Evolutionary conservation across 1,140 invertebrate genomes (phyloP), one percentile per base, ranked within the genome.

Genomic region (Achroia grisella): DNA sequence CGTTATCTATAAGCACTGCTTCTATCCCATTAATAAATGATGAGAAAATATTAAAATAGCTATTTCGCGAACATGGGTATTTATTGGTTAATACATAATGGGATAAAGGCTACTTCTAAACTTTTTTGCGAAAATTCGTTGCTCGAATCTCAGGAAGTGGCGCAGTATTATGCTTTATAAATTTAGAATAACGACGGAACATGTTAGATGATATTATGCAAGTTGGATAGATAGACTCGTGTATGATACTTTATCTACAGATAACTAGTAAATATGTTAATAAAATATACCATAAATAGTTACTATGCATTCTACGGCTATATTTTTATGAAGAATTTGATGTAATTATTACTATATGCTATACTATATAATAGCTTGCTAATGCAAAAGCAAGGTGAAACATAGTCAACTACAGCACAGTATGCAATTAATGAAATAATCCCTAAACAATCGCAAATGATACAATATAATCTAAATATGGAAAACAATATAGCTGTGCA

Each of bases 401-500:
- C 6, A 23, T 23, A 3, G 17, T 6, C 17, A 3, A 23, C 6
- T 23, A 6, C 6, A 23, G 6, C 6, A 23, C 6, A 3, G 17
- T 23, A 23, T 23, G 6, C 17, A 3, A 23, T 23, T 23, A 23
- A 2, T 23, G 17, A 23, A 23, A 23, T 23, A 3, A 23, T 23
- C 6, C 17, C 17, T 34, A 34, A 35, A 14, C 1, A 1, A 11
- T 14, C 33, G 13, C 11, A 14, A 35, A 35, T 14, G 14, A 3
- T 14, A 35, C 9, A 11, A 41, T 34, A 15, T 17, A 14, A 32
- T 32, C 28, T 34, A 40, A 35, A 28, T 43, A 31, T 12, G 51
- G 54, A 50, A 52, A 55, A 57, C 50, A 54, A 47, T 50, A 44
- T 28, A 23, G 2, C 17, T 48, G 71, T 78, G 72, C 62, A 71